Evolutionary conservation across 2,888 invertebrate genomes (phyloP), one percentile per base, ranked within the genome.

Genomic region (Patella caerulea): DNA sequence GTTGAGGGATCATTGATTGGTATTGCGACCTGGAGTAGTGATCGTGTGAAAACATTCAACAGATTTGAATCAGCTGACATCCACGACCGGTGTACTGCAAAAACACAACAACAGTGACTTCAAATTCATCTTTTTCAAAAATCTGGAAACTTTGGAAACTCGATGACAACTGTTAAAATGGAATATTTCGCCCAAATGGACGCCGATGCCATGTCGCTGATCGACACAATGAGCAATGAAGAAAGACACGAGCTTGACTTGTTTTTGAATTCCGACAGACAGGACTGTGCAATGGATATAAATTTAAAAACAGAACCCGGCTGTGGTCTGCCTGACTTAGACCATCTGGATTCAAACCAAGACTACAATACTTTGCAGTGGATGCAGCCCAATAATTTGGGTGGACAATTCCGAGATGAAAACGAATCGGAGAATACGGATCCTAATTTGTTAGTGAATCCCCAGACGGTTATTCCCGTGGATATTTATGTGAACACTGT

Each of bases 381-480:
- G 87, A 76, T 87, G 56, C 86, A 86, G 72, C 59, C 78, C 34
- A 73, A 81, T 78, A 55, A 77, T 85, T 52, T 70, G 75, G n/a
- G 79, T 74, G 54, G 74, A 74, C 69, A 76, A 55, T 74, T 70
- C 74, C 11, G 53, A 19, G 83, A 83, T n/a, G 83, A 84, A 14
- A 83, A 81, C 81, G 86, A 85, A 73, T 79, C 84, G 5, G 87
- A 87, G 76, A 87, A 87, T 73, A 86, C 85, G 53, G 84, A 86
- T 74, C 86, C 88, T 19, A 87, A 87, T 76, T 80, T 96, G 83
- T 95, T 97, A 94, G 97, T 97, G 7, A 97, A 97, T 92, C 97
- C 97, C 5, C 96, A 96, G 89, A 96, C 96, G 52, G 96, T 97
- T 71, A 95, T 97, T 95, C 97, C 97, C 93, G 95, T 65, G 94